Base-by-base conservation (phyloP, 1,140 invertebrate species). In the Eriocheir sinensis region DNA sequence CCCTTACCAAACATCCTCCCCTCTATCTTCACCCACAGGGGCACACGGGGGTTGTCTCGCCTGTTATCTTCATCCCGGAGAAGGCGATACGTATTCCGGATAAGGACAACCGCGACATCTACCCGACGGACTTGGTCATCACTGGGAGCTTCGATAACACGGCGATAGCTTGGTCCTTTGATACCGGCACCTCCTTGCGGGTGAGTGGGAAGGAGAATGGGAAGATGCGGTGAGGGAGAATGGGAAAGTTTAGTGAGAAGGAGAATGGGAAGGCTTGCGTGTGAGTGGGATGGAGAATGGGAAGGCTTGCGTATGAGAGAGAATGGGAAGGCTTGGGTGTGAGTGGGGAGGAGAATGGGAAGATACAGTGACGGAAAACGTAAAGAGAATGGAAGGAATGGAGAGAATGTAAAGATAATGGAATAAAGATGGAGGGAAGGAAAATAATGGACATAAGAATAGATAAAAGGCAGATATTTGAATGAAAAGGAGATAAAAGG, bases 131-230 rank as follows among this genome's bases (percentile, higher is more conserved):
- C 93, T 91, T 97, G 21, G 96, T 97, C 3, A 96, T 97, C 34
- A 97, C 97, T 0, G 97, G 97, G 3, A 97, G 97, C 21, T 97
- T 97, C 0, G 97, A 97, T 95, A 97, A 96, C 86, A 97, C 97
- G 0, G 97, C 97, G 27, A 96, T 96, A 41, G 96, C 97, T 3
- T 97, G 97, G 97, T 97, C 97, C 91, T 96, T 97, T 83, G 97
- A 97, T 32, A 86, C 91, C 27, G 91, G 80, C 0, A 15, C 12
- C 9, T 89, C 34, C 36, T 60, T 93, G 32, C 38, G 80, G 85
- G 92, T 93, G n/a, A 48, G 92, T 38, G 15, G 30, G 4, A 30
- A 6, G 32, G 60, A 72, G 8, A 81, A n/a, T 2, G 81, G 30
- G 0, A 3, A 34, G 81, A 40, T 4, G 32, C 3, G 79, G 27